Base-by-base conservation (phyloP, 2,888 invertebrate genomes). In the Pheosia gnoma region DNA sequence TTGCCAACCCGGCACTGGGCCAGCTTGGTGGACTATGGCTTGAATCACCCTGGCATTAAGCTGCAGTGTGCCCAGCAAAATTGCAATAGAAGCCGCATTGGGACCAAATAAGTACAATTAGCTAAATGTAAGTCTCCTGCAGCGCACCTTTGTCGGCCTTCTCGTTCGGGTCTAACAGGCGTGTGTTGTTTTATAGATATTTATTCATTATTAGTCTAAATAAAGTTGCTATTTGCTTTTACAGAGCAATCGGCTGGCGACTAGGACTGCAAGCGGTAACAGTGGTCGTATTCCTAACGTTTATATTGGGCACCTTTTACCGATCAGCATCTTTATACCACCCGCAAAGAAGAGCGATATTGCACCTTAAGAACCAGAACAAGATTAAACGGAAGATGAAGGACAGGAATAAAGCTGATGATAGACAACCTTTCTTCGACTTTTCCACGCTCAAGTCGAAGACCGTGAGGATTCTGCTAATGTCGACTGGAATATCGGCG, bases 281-380 rank as follows among this genome's bases (percentile, higher is more conserved):
- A n/a, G 97, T 97, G 56, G 95, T 96, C 13, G 95, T 97, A 51
- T 97, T 97, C 77, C 93, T 96, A 57, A 97, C 97, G 0, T 97
- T 98, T 85, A 96, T 98, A 79, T 94, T 98, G 43, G 98, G 97
- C 59, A 97, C 97, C 5, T 97, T 97, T 90, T 98, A 98, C 90
- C 95, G 98, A 45, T 97, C 97, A 6, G 97, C 98, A 0, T 97
- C 97, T 0, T 94, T 98, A 8, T 98, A 98, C 88, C 98, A 98
- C 85, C 98, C 98, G 0, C 97, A 98, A 84, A 89, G 98, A 63
- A 94, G 97, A 65, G 98, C 97, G 64, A 98, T 98, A 77, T 94
- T 98, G 53, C 98, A 98, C 86, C 95, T 98, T 79, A 98, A 98
- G 89, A 97, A 97, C 88, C 97, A 98, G 86, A 94, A 87, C 75